A percentile compares a stretch with the other conserved stretches of the same genome.
These are phyloP conservation scores for Strix uralensis DNA, from an alignment of 2,113 vertebrate genomes.

Conservation along the genomic window DNA sequence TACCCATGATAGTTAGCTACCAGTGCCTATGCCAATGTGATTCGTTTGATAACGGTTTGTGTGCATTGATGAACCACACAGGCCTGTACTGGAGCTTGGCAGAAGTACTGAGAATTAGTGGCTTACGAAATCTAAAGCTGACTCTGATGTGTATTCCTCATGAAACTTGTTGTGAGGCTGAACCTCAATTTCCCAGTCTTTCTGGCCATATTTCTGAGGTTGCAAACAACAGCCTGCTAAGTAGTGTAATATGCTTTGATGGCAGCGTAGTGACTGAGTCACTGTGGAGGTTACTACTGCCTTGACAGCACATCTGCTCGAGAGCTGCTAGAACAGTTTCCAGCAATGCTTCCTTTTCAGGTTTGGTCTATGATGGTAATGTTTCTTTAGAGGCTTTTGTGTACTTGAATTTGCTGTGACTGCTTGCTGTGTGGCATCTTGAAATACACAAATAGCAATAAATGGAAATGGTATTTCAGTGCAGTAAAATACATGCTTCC, in stretches of 20 bases:
- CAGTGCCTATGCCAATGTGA: neutral
- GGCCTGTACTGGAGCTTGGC: neutral
- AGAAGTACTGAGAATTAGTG: neutral
- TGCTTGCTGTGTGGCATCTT: neutral
- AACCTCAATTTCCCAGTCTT: neutral
- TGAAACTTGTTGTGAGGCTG: neutral
- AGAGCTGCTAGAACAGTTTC: neutral
- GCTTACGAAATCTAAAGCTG: neutral
- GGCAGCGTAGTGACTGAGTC: neutral
- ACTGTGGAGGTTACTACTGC: neutral
- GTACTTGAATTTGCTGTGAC: neutral
- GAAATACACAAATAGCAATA: neutral
- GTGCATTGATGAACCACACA: neutral
- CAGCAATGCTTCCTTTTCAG: neutral
- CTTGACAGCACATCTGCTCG: neutral
- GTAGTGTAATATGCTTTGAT: neutral
- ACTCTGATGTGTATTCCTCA: neutral
- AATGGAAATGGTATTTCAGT: neutral
- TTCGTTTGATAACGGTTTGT: neutral
- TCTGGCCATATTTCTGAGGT: neutral
- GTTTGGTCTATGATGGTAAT: neutral
- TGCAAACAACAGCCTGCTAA: neutral
- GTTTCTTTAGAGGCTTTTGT: neutral
- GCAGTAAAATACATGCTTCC: neutral
- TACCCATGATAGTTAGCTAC: neutral